A percentile compares a stretch with the other conserved stretches of the same genome.
Conservation (phyloP, 2,888 invertebrate genomes). For the Eledona agricola region DNA sequence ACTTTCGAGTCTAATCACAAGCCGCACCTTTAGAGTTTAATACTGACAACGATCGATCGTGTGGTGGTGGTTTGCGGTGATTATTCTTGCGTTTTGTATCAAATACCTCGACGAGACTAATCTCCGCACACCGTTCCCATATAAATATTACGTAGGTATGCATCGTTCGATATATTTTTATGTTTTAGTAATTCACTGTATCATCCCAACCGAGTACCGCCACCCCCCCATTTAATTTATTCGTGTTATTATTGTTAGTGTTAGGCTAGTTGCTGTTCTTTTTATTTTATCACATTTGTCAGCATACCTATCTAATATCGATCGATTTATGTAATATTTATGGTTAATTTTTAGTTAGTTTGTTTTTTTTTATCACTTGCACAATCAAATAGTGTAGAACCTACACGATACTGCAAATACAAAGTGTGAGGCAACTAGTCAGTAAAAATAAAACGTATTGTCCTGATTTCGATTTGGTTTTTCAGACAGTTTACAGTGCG, state of each 20-base stretch:
- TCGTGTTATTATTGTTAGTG: conserved; percentile 37
- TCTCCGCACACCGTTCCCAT: conserved; percentile 35
- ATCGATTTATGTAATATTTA: conserved; percentile 44
- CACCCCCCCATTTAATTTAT: conserved; percentile 10
- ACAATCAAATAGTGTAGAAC: conserved; percentile 56
- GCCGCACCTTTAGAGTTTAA: conserved; percentile 23
- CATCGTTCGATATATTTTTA: conserved; percentile 44
- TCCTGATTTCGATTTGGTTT: conserved; percentile 51
- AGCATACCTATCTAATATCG: conserved; percentile 50
- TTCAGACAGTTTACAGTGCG: conserved; percentile 53
- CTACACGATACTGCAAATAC: conserved; percentile 59
- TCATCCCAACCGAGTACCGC: background rate
- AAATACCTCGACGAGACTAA: conserved; percentile 42
- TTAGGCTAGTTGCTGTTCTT: conserved; percentile 46
- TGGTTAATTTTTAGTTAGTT: conserved; percentile 42
- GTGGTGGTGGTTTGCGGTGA: too few relatives aligned
- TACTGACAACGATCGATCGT: conserved; percentile 22
- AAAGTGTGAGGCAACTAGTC: conserved; percentile 65
- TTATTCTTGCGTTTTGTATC: conserved; percentile 41
- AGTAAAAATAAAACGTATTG: conserved; percentile 55
- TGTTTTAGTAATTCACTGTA: conserved; percentile 32
- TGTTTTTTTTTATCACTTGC: conserved; percentile 52
- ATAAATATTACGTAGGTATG: conserved; percentile 60
- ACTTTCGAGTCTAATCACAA: conserved; percentile 10
- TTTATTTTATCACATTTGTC: conserved; percentile 39